Percentiles rank a stretch among this genome's conserved stretches.
Evolutionary conservation across 1,140 invertebrate species (phyloP).

Genomic region (Lepidurus arcticus): DNA sequence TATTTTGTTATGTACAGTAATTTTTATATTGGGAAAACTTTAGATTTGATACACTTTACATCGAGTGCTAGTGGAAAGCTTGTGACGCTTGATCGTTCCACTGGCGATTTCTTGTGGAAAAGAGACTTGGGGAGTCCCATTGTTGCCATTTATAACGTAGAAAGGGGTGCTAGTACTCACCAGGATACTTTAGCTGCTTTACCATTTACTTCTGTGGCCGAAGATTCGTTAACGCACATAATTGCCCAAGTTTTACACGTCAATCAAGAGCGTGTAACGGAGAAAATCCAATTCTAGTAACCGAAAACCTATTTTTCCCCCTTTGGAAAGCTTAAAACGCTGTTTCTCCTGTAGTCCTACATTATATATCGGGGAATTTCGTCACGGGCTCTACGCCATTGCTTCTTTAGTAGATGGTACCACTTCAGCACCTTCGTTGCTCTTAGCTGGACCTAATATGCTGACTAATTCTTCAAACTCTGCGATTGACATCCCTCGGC

Average conservation of each 20-base stretch:
- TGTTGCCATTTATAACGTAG: conserved; percentile 79
- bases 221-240: conserved; percentile 71
- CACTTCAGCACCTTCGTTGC: conserved; percentile 24
- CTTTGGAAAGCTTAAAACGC: background rate
- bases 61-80: conserved; percentile 81
- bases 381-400: conserved; percentile 80
- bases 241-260: conserved; percentile 53
- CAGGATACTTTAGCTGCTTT: conserved; percentile 56
- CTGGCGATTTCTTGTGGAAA: conserved; percentile 77
- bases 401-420: conserved; percentile 84
- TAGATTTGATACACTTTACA: conserved; percentile 79
- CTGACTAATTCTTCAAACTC: background rate
- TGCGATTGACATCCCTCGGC: background rate
- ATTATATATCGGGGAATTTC: conserved; percentile 86
- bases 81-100: conserved; percentile 66
- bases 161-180: conserved; percentile 47
- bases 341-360: conserved; percentile 64
- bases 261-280: conserved; percentile 50
- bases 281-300: conserved; percentile 69
- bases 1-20: conserved; percentile 31
- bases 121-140: conserved; percentile 80
- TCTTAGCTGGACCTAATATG: background rate
- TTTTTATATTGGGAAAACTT: conserved; percentile 38
- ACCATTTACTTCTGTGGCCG: conserved; percentile 83
- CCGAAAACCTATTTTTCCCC: conserved; percentile 41